Conservation (phyloP, 2,888 invertebrate species). For the Dascillus cervinus region DNA sequence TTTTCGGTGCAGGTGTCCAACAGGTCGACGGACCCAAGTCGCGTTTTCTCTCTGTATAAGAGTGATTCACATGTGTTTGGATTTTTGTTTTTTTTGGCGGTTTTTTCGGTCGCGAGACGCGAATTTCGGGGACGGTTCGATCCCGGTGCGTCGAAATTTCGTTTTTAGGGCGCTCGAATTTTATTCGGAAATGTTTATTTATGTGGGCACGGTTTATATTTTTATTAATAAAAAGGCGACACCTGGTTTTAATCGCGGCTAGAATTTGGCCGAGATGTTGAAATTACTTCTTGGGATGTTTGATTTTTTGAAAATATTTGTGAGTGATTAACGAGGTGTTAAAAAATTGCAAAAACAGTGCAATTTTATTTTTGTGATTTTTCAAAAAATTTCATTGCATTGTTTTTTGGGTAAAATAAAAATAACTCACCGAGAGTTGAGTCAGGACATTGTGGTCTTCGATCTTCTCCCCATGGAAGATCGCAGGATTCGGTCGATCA, state of each 20-base stretch:
- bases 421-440: conserved; percentile 11
- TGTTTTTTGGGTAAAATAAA: conserved; percentile 2
- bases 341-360: no score
- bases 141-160: no score
- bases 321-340: neutral
- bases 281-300: no score
- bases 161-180: no score
- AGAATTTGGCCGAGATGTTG: no score
- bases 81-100: conserved; percentile 15
- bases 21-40: conserved; percentile 29
- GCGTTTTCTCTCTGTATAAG: conserved; percentile 25
- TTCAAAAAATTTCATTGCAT: neutral
- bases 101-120: no score
- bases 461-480: conserved; percentile 13
- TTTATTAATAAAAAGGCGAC: no score
- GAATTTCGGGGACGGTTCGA: no score
- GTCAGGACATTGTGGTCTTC: conserved; percentile 7
- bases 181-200: no score
- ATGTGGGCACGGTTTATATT: no score
- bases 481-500: conserved; percentile 25
- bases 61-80: conserved; percentile 28
- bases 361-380: no score
- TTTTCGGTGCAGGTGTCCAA: conserved; percentile 55
- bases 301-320: conserved; percentile 1
- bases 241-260: no score